Evolutionary conservation across 2,888 invertebrate genomes (phyloP).

Genomic region (Drosophila limbata): DNA sequence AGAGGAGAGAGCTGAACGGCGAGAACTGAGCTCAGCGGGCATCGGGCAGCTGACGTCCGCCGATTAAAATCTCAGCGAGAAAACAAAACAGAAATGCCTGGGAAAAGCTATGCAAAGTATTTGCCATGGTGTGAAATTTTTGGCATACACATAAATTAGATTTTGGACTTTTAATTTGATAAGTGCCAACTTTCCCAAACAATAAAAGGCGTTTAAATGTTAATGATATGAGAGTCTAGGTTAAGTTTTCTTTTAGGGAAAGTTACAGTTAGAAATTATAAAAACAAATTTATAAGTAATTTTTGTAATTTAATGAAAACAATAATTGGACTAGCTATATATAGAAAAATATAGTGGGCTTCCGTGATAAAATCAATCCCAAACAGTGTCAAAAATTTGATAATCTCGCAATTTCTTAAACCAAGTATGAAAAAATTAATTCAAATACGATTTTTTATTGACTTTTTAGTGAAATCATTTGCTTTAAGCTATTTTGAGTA

Average conservation of each 20-base stretch:
- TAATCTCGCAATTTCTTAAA: no score
- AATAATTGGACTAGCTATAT: neutral
- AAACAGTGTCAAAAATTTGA: no score
- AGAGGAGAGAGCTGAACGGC: slow-evolving; percentile 2
- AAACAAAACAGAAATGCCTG: slow-evolving; percentile 32
- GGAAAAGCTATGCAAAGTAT: slow-evolving; percentile 57
- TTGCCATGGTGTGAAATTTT: slow-evolving; percentile 63
- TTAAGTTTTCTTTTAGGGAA: neutral
- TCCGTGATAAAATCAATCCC: no score
- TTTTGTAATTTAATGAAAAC: neutral
- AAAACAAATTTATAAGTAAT: no score
- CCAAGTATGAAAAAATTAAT: no score
- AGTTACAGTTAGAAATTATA: no score
- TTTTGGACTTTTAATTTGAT: slow-evolving; percentile 51
- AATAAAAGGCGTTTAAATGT: slow-evolving; percentile 12
- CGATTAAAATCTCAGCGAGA: slow-evolving; percentile 72
- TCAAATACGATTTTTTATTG: no score
- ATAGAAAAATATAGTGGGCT: no score
- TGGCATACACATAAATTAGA: slow-evolving; percentile 57
- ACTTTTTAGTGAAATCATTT: no score
- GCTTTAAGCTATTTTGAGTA: no score
- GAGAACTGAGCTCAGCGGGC: slow-evolving; percentile 11
- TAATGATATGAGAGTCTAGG: slow-evolving; percentile 20
- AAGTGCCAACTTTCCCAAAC: slow-evolving; percentile 31
- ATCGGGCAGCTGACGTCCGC: slow-evolving; percentile 65